Evolutionary conservation across 2,113 vertebrate genomes (phyloP).

Genomic region (Abramis brama): DNA sequence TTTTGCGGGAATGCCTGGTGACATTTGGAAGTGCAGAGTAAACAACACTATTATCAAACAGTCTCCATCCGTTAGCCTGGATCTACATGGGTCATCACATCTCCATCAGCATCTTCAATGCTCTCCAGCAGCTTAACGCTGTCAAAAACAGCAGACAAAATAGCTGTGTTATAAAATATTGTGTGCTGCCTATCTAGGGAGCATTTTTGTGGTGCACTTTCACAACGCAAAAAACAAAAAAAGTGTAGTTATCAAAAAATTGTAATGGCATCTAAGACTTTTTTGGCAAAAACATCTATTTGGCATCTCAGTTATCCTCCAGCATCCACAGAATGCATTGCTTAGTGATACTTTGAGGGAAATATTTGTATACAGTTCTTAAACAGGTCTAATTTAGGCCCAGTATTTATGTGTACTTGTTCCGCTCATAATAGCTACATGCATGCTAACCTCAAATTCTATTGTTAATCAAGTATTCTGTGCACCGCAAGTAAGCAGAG

Average conservation of each 20-base stretch:
- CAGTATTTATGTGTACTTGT: not conserved
- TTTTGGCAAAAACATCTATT: not conserved
- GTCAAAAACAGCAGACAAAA: not conserved
- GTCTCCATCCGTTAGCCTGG: slow-evolving; percentile 63
- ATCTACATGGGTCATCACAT: slow-evolving; percentile 65
- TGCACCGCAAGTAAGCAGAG: not conserved
- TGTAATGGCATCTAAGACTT: not conserved
- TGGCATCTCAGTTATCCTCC: not conserved
- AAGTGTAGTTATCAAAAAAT: not conserved
- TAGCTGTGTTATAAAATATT: not conserved
- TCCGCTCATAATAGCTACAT: not conserved
- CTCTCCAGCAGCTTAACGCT: slow-evolving; percentile 4
- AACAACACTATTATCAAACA: slow-evolving; percentile 65
- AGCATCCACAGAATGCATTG: not conserved
- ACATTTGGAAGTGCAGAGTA: slow-evolving; percentile 63
- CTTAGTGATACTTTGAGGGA: not conserved
- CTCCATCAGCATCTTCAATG: slow-evolving; percentile 31
- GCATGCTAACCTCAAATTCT: not conserved
- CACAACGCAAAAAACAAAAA: not conserved
- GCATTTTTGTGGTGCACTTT: not conserved
- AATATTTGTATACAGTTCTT: not conserved
- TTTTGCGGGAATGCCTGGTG: slow-evolving; percentile 39
- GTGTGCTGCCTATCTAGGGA: not conserved
- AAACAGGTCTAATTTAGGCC: not conserved
- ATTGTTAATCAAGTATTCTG: not conserved